Evolutionary conservation across 2,113 vertebrate genomes (phyloP).

Genomic region (Hyperoodon ampullatus): DNA sequence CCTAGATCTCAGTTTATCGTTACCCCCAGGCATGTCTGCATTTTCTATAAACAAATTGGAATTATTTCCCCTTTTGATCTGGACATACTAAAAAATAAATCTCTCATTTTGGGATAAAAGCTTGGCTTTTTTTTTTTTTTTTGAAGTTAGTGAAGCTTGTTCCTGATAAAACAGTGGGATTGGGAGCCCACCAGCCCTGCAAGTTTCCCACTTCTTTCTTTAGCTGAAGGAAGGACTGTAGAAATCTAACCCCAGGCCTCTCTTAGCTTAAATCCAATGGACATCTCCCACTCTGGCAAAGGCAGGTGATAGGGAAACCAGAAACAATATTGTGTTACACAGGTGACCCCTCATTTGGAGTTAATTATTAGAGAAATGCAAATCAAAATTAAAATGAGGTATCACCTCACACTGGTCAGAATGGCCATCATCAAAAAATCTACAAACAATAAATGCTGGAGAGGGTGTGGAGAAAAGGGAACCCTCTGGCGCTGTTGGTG

Average conservation of each 20-base stretch:
- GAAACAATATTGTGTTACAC: background rate
- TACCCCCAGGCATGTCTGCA: conserved; percentile 59
- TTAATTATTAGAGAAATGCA: too few relatives aligned
- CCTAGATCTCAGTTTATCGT: conserved; percentile 77
- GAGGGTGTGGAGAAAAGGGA: too few relatives aligned
- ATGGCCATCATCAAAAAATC: too few relatives aligned
- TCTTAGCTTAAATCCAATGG: conserved; percentile 11
- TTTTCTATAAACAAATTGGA: conserved; percentile 75
- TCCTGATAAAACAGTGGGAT: background rate
- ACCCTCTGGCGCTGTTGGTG: too few relatives aligned
- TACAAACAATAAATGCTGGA: too few relatives aligned
- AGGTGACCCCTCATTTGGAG: background rate
- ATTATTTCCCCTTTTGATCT: conserved; percentile 73
- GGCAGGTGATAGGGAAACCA: background rate
- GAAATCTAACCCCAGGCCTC: background rate
- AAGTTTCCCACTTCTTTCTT: background rate
- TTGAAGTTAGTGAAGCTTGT: background rate
- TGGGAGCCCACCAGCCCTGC: background rate
- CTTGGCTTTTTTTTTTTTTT: background rate
- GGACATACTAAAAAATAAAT: conserved; percentile 55
- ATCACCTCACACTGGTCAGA: too few relatives aligned
- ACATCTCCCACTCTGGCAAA: background rate
- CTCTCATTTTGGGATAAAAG: conserved; percentile 56
- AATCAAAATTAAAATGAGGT: too few relatives aligned
- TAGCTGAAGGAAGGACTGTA: background rate